These are phyloP conservation scores for Procavia capensis DNA, from an alignment of 2,113 vertebrate species.

Conservation along the genomic window DNA sequence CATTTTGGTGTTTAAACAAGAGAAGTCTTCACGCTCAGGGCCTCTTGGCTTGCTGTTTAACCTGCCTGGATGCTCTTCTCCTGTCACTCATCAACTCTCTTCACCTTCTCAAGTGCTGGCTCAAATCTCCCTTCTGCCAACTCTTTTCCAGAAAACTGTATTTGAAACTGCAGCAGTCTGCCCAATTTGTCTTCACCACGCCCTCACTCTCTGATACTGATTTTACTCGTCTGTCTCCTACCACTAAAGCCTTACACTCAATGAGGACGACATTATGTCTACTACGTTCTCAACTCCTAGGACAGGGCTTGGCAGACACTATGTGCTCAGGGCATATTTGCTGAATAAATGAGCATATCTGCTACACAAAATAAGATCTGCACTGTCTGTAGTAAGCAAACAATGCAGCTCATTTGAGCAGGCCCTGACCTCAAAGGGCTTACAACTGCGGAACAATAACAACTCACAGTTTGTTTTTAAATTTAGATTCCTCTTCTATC, in stretches of 20 bases:
- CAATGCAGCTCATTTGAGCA: not conserved
- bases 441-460: not conserved
- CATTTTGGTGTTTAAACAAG: not conserved
- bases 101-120: not conserved
- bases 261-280: not conserved
- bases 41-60: not conserved
- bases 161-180: accelerated
- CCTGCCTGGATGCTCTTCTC: not conserved
- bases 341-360: not conserved
- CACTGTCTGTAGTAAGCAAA: not conserved
- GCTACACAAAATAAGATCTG: not conserved
- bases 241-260: not conserved
- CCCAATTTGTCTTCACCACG: not conserved
- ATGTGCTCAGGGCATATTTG: not conserved
- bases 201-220: not conserved
- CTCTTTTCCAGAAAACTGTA: not conserved
- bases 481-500: not conserved
- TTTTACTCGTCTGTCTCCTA: not conserved
- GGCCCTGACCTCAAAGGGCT: not conserved
- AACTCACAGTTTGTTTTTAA: not conserved
- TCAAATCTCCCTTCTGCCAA: not conserved
- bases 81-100: not conserved
- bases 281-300: not conserved
- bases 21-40: not conserved
- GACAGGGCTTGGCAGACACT: not conserved